Base-by-base conservation (phyloP, 2,888 invertebrate species). In the Aleiodes testaceus region DNA sequence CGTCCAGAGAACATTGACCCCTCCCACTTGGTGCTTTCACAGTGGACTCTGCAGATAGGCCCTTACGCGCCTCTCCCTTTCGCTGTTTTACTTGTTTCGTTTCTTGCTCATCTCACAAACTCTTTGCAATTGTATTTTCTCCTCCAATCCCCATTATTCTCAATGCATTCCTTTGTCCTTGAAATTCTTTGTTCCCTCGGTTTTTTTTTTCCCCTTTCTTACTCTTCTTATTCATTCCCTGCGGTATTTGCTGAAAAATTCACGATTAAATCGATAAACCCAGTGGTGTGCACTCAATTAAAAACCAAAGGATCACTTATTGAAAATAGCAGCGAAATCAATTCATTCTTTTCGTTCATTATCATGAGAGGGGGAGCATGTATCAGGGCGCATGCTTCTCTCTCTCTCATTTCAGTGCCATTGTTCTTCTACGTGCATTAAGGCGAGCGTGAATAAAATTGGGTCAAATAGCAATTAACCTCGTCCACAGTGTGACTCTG, bases 381-480 rank as follows among this genome's bases (percentile, higher is more conserved):
- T 45, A 12, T 7, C 11, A 18, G 47, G 53, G 47, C 52, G 63
- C 42, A 36, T 18, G 11, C 47, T 4, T 18, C 14, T 7, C 45
- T 30, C 50, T 47, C 20, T 12, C 11, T 55, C 47, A 69, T 70
- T 49, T 72, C 42, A 44, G 16, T 18, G 50, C 80, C 79, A 84
- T 85, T 86, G 84, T 86, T 84, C 83, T 80, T 77, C 73, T 76
- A 75, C 77, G 79, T 74, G 79, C 82, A 82, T 82, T 80, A 84
- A 81, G 81, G 80, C 82, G 80, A 9, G 22, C 79, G 80, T 80
- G 80, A 80, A 82, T 80, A 80, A 85, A 86, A 86, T 86, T 86
- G 77, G 85, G 85, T 86, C 85, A 86, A 86, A 81, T 83, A 82
- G 82, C 82, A 83, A 85, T 86, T 86, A 85, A 86, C 86, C 85